Base-by-base conservation (phyloP, 2,888 invertebrate genomes). In the Ypsolopha sequella region DNA sequence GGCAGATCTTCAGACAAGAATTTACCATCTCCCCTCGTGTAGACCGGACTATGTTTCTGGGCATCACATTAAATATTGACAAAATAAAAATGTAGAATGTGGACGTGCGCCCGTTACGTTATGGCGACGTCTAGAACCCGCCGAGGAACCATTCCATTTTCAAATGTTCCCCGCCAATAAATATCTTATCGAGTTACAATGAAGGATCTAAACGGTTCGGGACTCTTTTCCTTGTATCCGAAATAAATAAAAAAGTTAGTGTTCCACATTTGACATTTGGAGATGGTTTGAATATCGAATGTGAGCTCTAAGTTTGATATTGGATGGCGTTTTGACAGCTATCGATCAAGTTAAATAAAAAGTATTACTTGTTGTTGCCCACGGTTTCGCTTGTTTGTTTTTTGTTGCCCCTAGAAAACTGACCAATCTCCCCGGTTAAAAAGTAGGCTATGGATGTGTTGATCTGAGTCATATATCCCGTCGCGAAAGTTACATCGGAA, bases 141-240 rank as follows among this genome's bases (percentile, higher is more conserved):
- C 76, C 72, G 65, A 74, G 80, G 77, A 76, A 77, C 74, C 71
- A 73, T 80, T 78, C 78, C 74, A 76, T 80, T 79, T 79, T 73
- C 71, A 63, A 78, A 80, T 73, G 77, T 73, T 80, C 68, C 70
- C 76, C 73, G 70, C 76, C 82, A 81, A 82, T 86, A 86, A 84
- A 86, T 85, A 85, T 80, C 74, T 84, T 85, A 85, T 82, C 80
- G 73, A 72, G 80, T 84, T 85, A 82, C 82, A 81, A 80, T 80
- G 72, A 75, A 73, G 75, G 74, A 70, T 76, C 73, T 73, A 71
- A 68, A 63, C 62, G 58, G 57, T 55, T 36, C 60, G 73, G 76
- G 77, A 75, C 57, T 50, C 39, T 50, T 52, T 60, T 61, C 61
- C 76, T 69, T 68, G 63, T 69, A 70, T 68, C 60, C 55, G 54